phyloP scores from a whole-genome alignment of 2,888 invertebrate genomes.

The Xestia ashworthii region DNA sequence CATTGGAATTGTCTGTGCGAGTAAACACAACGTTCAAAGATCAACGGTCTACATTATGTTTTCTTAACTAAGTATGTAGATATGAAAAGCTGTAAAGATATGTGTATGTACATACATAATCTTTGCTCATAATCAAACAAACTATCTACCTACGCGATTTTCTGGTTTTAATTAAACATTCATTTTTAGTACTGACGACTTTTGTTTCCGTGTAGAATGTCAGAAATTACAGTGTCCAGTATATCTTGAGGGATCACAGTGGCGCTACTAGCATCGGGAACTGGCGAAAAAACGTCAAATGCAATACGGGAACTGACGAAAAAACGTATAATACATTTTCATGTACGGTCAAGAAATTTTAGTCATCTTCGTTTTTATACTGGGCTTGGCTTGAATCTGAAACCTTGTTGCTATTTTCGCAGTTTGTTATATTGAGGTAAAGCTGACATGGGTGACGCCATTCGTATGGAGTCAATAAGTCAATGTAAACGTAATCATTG shows the following conservation, averaged over 20 bases:
- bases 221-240: slow-evolving; percentile 14
- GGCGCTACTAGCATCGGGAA: not conserved
- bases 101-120: slow-evolving; percentile 1
- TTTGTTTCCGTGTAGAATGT: slow-evolving; percentile 23
- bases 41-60: slow-evolving; percentile 22
- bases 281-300: slow-evolving; percentile 8
- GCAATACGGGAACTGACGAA: not conserved
- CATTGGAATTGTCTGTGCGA: not conserved
- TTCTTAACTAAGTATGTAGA: not conserved
- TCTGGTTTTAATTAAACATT: slow-evolving; percentile 34
- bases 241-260: not conserved
- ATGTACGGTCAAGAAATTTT: not conserved
- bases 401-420: slow-evolving; percentile 50
- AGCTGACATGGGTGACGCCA: slow-evolving; percentile 40
- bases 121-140: slow-evolving; percentile 35
- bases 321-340: not conserved
- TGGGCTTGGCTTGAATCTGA: slow-evolving; percentile 30
- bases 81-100: slow-evolving; percentile 22
- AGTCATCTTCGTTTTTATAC: slow-evolving; percentile 11
- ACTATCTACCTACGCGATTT: slow-evolving; percentile 13
- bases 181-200: slow-evolving; percentile 15
- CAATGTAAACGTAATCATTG: slow-evolving; percentile 22
- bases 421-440: slow-evolving; percentile 35
- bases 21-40: slow-evolving; percentile 35
- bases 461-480: slow-evolving; percentile 25